Conservation (phyloP, 92 coral and sea anemone species). For the Paragorgia papillata region DNA sequence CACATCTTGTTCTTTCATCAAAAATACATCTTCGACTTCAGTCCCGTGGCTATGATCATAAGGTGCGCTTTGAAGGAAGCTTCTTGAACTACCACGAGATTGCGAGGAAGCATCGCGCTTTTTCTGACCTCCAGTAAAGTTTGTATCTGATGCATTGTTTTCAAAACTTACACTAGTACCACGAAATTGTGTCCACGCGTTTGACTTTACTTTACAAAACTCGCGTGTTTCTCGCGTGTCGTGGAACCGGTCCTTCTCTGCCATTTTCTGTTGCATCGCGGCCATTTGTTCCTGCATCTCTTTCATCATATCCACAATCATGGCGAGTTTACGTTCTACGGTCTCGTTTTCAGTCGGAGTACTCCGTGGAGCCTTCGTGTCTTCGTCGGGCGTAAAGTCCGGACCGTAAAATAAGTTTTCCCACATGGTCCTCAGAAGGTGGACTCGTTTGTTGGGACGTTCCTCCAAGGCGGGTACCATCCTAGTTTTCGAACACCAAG, state of each 20-base stretch:
- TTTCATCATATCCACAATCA: constrained; percentile 4
- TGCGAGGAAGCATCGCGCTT: too few species aligned
- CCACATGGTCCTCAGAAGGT: constrained; percentile 14
- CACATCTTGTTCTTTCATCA: not conserved
- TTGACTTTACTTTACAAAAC: not conserved
- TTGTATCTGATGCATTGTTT: too few species aligned
- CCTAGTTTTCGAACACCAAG: not conserved
- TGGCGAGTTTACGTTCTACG: too few species aligned
- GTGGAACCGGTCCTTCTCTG: too few species aligned
- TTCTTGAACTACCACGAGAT: not conserved
- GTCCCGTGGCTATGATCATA: not conserved
- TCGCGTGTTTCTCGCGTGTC: not conserved
- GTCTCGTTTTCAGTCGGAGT: too few species aligned
- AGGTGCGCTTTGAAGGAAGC: not conserved
- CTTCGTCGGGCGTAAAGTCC: not conserved
- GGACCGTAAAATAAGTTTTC: constrained; percentile 25
- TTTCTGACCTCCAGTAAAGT: too few species aligned
- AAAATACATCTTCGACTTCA: not conserved
- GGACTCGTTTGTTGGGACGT: constrained; percentile 15
- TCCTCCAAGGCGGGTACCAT: constrained; percentile 7
- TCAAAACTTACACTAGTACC: too few species aligned
- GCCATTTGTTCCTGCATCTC: not conserved
- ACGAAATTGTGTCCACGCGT: too few species aligned
- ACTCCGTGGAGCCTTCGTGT: not conserved
- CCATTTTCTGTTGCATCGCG: not conserved